These are phyloP conservation scores for Ophioninae sp. DNA, from an alignment of 2,888 invertebrate genomes.

Conservation along the genomic window DNA sequence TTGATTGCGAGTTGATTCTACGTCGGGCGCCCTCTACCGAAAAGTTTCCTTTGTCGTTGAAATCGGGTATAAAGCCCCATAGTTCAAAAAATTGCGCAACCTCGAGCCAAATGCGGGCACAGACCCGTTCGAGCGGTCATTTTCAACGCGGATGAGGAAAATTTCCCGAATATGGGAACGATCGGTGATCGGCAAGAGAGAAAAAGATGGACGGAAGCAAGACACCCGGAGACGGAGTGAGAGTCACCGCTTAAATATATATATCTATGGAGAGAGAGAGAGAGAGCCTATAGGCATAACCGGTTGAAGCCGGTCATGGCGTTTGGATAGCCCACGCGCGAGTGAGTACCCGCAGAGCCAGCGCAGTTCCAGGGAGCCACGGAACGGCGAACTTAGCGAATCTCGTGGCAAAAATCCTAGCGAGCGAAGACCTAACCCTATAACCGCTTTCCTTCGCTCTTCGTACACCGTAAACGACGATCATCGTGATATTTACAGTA, in stretches of 20 bases:
- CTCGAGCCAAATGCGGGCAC: conserved; percentile 17
- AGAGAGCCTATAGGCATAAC: conserved; percentile 65
- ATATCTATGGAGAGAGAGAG: conserved; percentile 32
- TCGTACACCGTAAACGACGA: background rate
- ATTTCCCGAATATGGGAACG: conserved; percentile 72
- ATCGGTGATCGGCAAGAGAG: conserved; percentile 45
- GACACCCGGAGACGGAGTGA: conserved; percentile 42
- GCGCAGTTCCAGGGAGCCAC: conserved; percentile 24
- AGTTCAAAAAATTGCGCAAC: background rate
- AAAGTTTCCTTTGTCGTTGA: background rate
- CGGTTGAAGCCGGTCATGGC: conserved; percentile 70
- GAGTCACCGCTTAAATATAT: conserved; percentile 5
- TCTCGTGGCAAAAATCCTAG: conserved; percentile 18
- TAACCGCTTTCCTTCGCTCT: conserved; percentile 14
- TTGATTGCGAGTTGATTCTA: too few species aligned
- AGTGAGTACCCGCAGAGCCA: conserved; percentile 44
- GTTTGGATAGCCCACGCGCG: conserved; percentile 67
- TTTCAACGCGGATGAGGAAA: conserved; percentile 56
- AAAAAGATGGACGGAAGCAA: conserved; percentile 16
- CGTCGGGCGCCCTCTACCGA: too few species aligned
- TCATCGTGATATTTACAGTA: conserved; percentile 3
- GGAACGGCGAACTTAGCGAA: conserved; percentile 12
- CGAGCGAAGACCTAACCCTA: conserved; percentile 32
- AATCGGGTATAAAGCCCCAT: background rate
- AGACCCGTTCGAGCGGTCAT: background rate